Percentiles rank a stretch among this genome's conserved stretches.
Evolutionary conservation across 2,113 vertebrate genomes (phyloP).

Genomic region (Psittacus erithacus): DNA sequence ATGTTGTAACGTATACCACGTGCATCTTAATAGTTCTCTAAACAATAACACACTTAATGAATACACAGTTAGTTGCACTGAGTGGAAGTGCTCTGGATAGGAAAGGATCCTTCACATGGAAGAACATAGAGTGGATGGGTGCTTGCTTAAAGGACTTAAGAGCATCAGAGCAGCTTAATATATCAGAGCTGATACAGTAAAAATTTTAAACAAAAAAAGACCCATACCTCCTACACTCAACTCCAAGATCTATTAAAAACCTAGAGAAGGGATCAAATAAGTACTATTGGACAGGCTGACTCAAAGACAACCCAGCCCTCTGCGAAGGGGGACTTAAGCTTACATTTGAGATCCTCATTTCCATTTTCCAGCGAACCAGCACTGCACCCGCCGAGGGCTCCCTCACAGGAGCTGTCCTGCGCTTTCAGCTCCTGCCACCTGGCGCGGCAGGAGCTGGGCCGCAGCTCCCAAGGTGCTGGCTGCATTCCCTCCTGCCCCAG

Average conservation of each 20-base stretch:
- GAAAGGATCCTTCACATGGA: not conserved
- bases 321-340: not conserved
- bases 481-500: not conserved
- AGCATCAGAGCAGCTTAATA: not conserved
- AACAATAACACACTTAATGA: not conserved
- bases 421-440: slow-evolving; percentile 36
- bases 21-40: not conserved
- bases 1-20: not conserved
- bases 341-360: not conserved
- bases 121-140: not conserved
- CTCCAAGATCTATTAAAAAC: not conserved
- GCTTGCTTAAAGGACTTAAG: not conserved
- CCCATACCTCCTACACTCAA: not conserved
- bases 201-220: not conserved
- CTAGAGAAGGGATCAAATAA: not conserved
- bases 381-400: fast-evolving
- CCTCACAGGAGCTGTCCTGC: slow-evolving; percentile 65
- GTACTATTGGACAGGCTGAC: not conserved
- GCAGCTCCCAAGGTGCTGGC: not conserved
- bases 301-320: not conserved
- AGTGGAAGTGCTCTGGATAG: not conserved
- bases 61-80: not conserved
- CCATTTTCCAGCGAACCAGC: not conserved
- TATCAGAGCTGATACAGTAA: not conserved
- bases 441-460: not conserved